A percentile compares a stretch with the other conserved stretches of the same genome.
These are phyloP conservation scores for Grus americana DNA, from an alignment of 2,113 vertebrate species.

Conservation along the genomic window DNA sequence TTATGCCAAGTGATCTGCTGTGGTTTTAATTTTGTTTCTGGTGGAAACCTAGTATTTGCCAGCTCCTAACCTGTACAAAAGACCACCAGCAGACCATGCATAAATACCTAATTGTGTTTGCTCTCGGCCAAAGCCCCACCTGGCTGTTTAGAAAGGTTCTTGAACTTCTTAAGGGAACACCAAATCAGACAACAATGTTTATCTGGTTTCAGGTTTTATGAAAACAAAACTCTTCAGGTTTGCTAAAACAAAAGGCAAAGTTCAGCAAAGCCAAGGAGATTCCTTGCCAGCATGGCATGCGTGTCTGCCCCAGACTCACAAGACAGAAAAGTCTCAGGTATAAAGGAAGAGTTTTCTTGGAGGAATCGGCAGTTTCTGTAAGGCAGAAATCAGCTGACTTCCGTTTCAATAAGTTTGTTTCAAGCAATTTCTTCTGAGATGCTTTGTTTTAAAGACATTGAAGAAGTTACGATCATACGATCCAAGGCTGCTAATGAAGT, in stretches of 20 bases:
- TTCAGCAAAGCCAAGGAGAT: background rate
- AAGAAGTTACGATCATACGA: background rate
- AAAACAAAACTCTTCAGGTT: background rate
- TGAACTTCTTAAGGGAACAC: background rate
- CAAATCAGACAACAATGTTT: background rate
- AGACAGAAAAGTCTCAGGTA: background rate
- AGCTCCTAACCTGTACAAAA: background rate
- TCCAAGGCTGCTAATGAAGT: background rate
- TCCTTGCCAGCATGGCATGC: background rate
- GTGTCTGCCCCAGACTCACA: background rate
- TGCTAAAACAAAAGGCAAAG: background rate
- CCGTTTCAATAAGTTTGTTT: background rate
- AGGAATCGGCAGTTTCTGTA: background rate
- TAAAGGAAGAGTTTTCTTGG: background rate
- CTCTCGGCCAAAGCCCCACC: background rate
- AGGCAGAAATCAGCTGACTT: background rate
- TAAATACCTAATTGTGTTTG: background rate
- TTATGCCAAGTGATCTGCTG: background rate
- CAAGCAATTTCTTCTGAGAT: background rate
- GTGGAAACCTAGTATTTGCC: background rate
- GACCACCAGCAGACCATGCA: background rate
- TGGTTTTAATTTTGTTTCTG: background rate
- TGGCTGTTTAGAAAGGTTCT: background rate
- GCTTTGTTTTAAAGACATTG: background rate
- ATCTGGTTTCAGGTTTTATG: background rate